Conservation (phyloP, 2,888 invertebrate species). For the Pammene fasciana region DNA sequence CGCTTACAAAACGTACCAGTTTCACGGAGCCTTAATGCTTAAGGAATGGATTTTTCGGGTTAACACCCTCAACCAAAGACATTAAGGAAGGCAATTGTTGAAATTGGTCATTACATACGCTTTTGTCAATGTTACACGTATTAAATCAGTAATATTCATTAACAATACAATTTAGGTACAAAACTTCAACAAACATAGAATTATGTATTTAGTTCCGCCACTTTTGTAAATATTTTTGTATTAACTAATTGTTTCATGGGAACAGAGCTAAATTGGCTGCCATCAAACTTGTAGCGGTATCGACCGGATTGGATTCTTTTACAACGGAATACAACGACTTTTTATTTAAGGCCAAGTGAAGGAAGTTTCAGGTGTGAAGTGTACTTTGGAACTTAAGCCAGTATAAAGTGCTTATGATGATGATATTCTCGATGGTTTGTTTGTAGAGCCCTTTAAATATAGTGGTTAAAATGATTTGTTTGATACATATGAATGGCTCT, state of each 20-base stretch:
- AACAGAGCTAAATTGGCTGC: conserved; percentile 59
- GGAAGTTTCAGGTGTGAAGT: not conserved
- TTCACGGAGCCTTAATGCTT: no score
- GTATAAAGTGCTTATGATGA: no score
- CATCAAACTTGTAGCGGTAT: conserved; percentile 67
- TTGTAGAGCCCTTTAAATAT: no score
- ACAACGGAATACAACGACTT: conserved; percentile 64
- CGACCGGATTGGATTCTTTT: conserved; percentile 69
- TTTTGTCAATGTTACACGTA: conserved; percentile 2
- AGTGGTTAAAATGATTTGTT: no score
- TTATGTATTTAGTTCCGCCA: conserved; percentile 67
- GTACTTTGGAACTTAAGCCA: no score
- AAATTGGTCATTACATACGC: not conserved
- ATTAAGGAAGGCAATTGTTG: not conserved
- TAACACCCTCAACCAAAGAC: no score
- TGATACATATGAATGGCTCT: no score
- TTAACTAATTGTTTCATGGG: conserved; percentile 65
- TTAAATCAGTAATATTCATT: not conserved
- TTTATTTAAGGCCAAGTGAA: conserved; percentile 61
- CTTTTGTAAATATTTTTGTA: conserved; percentile 63
- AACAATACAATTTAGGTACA: conserved; percentile 13
- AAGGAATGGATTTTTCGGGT: no score
- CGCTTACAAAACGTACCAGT: no score
- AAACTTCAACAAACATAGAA: conserved; percentile 46
- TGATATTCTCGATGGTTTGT: no score